Conservation (phyloP, 2,888 invertebrate genomes). For the Apamea sordens region DNA sequence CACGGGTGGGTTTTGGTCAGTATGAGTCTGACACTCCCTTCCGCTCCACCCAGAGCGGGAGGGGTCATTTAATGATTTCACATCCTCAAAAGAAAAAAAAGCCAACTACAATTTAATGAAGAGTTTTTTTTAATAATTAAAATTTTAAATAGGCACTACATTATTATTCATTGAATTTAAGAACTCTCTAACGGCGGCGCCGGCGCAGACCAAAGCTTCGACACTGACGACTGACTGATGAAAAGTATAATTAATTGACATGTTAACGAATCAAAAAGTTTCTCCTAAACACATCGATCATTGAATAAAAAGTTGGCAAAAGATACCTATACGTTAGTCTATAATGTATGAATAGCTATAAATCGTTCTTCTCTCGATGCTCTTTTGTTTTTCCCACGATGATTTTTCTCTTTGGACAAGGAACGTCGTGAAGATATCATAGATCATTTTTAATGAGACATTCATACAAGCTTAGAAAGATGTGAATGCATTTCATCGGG, state of each 20-base stretch:
- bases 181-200: constrained; percentile 23
- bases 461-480: constrained; percentile 18
- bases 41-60: too few relatives aligned
- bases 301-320: constrained; percentile 26
- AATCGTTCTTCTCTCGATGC: background rate
- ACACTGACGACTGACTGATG: constrained; percentile 32
- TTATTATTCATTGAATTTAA: constrained; percentile 42
- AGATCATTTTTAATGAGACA: constrained; percentile 40
- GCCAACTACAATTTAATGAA: background rate
- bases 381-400: constrained; percentile 25
- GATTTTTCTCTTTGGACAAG: constrained; percentile 24
- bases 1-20: too few relatives aligned
- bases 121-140: background rate
- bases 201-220: background rate
- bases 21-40: too few relatives aligned
- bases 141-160: background rate
- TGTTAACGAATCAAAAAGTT: constrained; percentile 33
- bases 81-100: too few relatives aligned
- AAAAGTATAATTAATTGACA: constrained; percentile 31
- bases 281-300: constrained; percentile 41
- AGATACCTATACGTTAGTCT: background rate
- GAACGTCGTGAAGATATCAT: constrained; percentile 28
- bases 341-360: background rate
- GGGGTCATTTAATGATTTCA: too few relatives aligned
- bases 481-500: background rate